A percentile compares a stretch with the other conserved stretches of the same genome.
phyloP scores from a whole-genome alignment of 2,113 vertebrate genomes.

The Gnathonemus longibarbis region DNA sequence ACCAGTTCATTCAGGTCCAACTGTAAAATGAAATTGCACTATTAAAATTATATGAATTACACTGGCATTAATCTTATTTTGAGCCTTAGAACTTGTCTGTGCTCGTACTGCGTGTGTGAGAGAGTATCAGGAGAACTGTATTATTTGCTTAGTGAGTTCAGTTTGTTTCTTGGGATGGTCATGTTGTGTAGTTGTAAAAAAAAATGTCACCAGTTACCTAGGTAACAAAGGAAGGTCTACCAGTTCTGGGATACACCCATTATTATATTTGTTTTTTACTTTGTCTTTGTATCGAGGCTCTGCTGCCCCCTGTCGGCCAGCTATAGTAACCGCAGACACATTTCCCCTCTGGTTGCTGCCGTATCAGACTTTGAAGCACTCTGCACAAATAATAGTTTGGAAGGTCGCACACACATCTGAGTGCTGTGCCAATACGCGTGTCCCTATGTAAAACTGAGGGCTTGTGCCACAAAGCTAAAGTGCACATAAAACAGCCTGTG shows the following conservation, averaged over 20 bases:
- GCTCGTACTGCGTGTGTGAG: background rate
- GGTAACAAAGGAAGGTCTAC: conserved; percentile 9
- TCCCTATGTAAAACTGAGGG: background rate
- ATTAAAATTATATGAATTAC: background rate
- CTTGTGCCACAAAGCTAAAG: too few relatives aligned
- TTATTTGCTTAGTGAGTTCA: background rate
- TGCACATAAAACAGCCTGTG: too few relatives aligned
- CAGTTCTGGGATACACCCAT: conserved; percentile 9
- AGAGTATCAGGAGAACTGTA: background rate
- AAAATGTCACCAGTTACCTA: background rate
- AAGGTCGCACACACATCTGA: background rate
- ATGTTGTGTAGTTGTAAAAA: background rate
- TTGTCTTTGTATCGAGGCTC: conserved; percentile 3
- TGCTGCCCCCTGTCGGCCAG: conserved; percentile 46
- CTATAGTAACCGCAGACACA: conserved; percentile 16
- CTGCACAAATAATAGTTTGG: conserved; percentile 13
- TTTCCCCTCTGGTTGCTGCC: conserved; percentile 41
- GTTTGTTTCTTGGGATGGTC: background rate
- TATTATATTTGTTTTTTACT: background rate
- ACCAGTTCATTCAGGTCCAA: background rate
- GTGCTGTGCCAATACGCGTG: too few relatives aligned
- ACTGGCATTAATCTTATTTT: background rate
- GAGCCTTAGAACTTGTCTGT: background rate
- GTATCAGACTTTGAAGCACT: conserved; percentile 35
- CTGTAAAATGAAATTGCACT: background rate